Evolutionary conservation across 1,140 invertebrate species (phyloP).

Genomic region (Agraylea sexmaculata): DNA sequence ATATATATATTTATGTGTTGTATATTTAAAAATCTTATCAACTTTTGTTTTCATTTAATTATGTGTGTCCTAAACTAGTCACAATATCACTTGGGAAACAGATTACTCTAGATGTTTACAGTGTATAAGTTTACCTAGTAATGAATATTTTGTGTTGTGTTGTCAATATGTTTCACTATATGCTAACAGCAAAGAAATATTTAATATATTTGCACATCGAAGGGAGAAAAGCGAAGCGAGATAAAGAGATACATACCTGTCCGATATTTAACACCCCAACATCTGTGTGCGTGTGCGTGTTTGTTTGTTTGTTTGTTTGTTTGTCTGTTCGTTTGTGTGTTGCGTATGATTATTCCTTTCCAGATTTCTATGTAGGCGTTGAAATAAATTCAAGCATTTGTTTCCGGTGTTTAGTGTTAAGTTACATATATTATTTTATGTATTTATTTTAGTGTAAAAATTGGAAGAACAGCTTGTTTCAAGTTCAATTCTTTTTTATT

Average conservation of each 20-base stretch:
- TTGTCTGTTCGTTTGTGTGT: constrained; percentile 18
- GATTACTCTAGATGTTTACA: constrained; percentile 19
- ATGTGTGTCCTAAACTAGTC: constrained; percentile 34
- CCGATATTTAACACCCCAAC: constrained; percentile 22
- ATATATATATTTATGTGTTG: no score
- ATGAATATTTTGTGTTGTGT: constrained; percentile 20
- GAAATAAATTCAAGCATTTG: constrained; percentile 15
- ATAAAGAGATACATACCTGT: constrained; percentile 22
- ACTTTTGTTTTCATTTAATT: constrained; percentile 13
- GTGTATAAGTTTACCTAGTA: constrained; percentile 17
- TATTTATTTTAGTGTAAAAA: background rate
- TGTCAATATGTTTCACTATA: constrained; percentile 22
- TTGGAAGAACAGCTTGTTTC: background rate
- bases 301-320: constrained; percentile 1
- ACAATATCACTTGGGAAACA: constrained; percentile 20
- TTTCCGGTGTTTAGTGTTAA: constrained; percentile 22
- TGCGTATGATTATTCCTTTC: no score
- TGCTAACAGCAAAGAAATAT: constrained; percentile 19
- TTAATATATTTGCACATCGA: constrained; percentile 21
- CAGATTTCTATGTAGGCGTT: constrained; percentile 19
- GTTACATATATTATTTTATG: constrained; percentile 21
- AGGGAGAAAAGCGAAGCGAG: no score
- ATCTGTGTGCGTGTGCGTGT: background rate
- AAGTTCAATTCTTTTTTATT: constrained; percentile 15
- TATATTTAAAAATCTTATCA: no score